These are phyloP conservation scores for Pantherophis alleghaniensis DNA, from an alignment of 2,797 vertebrate species.

Conservation along the genomic window DNA sequence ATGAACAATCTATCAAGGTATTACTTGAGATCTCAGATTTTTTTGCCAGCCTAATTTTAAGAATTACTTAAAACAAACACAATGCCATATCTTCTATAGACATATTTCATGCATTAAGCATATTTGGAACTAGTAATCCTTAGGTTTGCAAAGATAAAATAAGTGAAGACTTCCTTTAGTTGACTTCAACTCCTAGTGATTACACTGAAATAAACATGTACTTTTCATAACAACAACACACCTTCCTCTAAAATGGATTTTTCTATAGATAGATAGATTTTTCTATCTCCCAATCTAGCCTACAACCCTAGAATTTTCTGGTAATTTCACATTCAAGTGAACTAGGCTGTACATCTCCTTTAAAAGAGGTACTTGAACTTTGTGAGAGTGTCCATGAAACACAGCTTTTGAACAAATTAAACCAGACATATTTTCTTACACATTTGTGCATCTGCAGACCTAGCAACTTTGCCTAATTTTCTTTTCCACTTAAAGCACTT, in stretches of 20 bases:
- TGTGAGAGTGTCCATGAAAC: neutral
- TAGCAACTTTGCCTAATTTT: neutral
- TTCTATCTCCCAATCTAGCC: neutral
- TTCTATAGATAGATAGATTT: neutral
- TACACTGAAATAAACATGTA: neutral
- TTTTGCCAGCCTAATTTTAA: neutral
- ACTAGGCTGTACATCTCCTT: neutral
- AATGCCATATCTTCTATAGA: neutral
- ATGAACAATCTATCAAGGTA: neutral
- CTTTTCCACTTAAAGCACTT: neutral
- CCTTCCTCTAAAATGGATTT: neutral
- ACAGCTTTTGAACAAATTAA: neutral
- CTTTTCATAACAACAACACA: neutral
- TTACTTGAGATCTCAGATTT: neutral
- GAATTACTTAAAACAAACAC: neutral
- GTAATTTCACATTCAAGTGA: neutral
- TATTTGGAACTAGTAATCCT: neutral
- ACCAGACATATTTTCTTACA: neutral
- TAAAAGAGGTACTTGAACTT: neutral
- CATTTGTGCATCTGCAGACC: neutral
- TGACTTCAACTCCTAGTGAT: neutral
- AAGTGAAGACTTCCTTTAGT: neutral
- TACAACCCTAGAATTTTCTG: neutral
- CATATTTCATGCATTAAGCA: neutral
- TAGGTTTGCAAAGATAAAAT: neutral